Base-by-base conservation (phyloP, 2,113 vertebrate species). In the Vidua macroura region DNA sequence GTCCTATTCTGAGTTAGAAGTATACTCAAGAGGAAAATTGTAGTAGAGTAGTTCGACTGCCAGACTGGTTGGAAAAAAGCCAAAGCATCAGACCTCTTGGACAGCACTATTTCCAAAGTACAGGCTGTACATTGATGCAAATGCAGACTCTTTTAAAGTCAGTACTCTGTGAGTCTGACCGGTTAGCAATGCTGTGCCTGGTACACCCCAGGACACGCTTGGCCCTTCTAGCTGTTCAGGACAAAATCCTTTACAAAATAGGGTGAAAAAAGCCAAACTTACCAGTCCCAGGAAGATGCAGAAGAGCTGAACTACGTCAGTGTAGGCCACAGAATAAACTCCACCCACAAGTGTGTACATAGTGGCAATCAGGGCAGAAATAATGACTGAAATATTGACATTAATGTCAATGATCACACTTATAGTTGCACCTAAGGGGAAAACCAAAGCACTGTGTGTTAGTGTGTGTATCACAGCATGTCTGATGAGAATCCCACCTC, bases 251-350 rank as follows among this genome's bases (percentile, higher is more conserved):
- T 59, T 48, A 53, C 8, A 52, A 69, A 46, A 25, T 22, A 59
- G 2, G 11, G 6, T 5, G 55, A 62, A 60, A 59, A 79, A n/a
- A 15, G 10, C 2, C 37, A 68, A 89, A 98, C 99, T 99, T 97
- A 99, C 99, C 98, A 99, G 96, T 74, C 99, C 99, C 30, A 99
- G 8, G 86, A 99, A 99, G 86, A 99, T 99, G 94, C 99, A 99
- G 97, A 99, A 99, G 37, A 99, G 98, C 83, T 99, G 99, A 51
- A 99, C 99, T 16, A 99, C 99, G 24, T 99, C 99, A 0, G 99
- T 99, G 93, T 99, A 99, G 18, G 99, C 99, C 51, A 99, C 99
- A 13, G 99, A 99, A 94, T 99, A 99, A 44, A 99, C 97, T 27
- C 99, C 99, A 7, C 99, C 99, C 70, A 99, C 98, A 49, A 99